phyloP scores from a whole-genome alignment of 2,888 invertebrate species.

The Cataglyphis cursor region DNA sequence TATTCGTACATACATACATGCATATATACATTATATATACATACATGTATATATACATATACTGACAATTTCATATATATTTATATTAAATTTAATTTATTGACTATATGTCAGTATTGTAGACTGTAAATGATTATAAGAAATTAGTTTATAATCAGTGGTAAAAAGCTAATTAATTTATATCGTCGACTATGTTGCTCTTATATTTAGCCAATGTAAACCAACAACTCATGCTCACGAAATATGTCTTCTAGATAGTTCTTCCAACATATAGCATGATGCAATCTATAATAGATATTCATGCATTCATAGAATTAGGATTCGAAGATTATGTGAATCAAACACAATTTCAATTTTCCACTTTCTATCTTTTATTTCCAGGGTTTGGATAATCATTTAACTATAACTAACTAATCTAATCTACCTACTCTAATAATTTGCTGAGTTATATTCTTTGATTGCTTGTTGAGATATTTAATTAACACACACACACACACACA shows the following conservation, averaged over 20 bases:
- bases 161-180: neutral
- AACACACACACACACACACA: conserved; percentile 54
- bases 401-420: conserved; percentile 76
- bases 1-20: too few species aligned
- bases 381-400: conserved; percentile 69
- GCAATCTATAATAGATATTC: neutral
- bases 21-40: too few species aligned
- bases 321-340: neutral
- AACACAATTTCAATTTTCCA: conserved; percentile 70
- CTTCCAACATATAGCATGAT: neutral
- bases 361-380: conserved; percentile 68
- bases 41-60: too few species aligned
- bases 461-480: conserved; percentile 76
- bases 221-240: conserved; percentile 68
- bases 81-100: neutral
- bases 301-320: neutral
- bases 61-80: neutral
- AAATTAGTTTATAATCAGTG: neutral
- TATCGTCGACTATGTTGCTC: neutral
- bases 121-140: neutral
- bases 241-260: conserved; percentile 73
- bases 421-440: conserved; percentile 67
- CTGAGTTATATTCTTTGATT: conserved; percentile 77
- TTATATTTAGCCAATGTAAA: conserved; percentile 59
- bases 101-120: neutral